Conservation (phyloP, 2,888 invertebrate species). For the Drosophila seclusa region DNA sequence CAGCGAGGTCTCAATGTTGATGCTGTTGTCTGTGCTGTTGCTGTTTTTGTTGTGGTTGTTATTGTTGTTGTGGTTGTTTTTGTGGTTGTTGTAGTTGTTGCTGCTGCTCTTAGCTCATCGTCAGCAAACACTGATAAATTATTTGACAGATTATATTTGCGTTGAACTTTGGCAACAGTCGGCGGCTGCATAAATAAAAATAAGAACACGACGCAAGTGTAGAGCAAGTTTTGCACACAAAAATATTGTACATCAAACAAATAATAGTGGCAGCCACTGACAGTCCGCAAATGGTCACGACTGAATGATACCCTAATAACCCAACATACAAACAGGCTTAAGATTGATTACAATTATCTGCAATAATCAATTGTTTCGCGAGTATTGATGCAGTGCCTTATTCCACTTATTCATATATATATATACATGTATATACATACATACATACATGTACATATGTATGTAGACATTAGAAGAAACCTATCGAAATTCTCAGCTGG, state of each 20-base stretch:
- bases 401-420: neutral
- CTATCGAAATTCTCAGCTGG: neutral
- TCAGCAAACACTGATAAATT: slow-evolving; percentile 78
- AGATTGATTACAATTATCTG: neutral
- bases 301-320: slow-evolving; percentile 20
- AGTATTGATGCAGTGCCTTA: neutral
- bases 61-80: slow-evolving; percentile 5
- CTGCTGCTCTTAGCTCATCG: slow-evolving; percentile 53
- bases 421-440: neutral
- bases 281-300: neutral
- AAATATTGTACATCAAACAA: slow-evolving; percentile 9
- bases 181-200: slow-evolving; percentile 58
- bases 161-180: slow-evolving; percentile 74
- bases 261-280: neutral
- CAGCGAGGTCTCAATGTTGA: slow-evolving; percentile 60
- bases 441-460: fast-evolving
- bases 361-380: neutral
- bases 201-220: slow-evolving; percentile 54
- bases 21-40: slow-evolving; percentile 17
- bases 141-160: slow-evolving; percentile 80
- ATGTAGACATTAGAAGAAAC: neutral
- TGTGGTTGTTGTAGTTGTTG: slow-evolving; percentile 8
- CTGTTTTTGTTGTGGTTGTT: slow-evolving; percentile 5
- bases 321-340: neutral
- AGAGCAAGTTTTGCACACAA: slow-evolving; percentile 22